Base-by-base conservation (phyloP, 2,113 vertebrate species). In the Leucopsar rothschildi region DNA sequence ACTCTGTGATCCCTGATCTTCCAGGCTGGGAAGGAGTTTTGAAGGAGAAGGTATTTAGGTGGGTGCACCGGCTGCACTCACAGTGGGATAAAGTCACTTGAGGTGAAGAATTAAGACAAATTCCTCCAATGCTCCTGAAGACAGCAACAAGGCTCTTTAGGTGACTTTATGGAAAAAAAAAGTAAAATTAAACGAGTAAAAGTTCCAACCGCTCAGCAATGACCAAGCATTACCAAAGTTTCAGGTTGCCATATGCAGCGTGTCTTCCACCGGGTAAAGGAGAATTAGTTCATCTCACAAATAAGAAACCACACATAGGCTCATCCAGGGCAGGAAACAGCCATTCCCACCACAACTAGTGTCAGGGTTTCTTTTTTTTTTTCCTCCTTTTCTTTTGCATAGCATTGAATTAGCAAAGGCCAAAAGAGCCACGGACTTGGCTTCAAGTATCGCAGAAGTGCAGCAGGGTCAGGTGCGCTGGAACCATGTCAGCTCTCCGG, bases 361-460 rank as follows among this genome's bases (percentile, higher is more conserved):
- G 78, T 65, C 80, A 64, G 63, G 88, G 37, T 61, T 96, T 75
- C 88, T 75, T 91, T 92, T 84, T 94, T 93, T 88, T 96, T 93
- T 52, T 93, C 56, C 93, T 97, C 82, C 92, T 96, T 96, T 97
- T 96, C 88, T 90, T 95, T 95, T 92, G 97, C 96, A 97, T 96
- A 96, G 96, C 95, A 96, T 95, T 91, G 90, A 82, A 88, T 92
- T 78, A 49, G 78, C 75, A 7, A 82, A 91, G 93, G 93, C 94
- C 82, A 71, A 80, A 52, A 88, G 59, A 76, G 88, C 47, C 81
- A 37, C 39, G 24, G 31, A 7, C 40, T 90, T 15, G 82, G 87
- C 93, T 88, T 96, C 92, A 94, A 93, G 92, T 88, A 59, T 59
- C 37, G 40, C 4, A 17, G 31, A 24, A 18, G 33, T 16, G 37